Evolutionary conservation across 2,797 vertebrate species (phyloP), one percentile per base, ranked within the genome.

Genomic region (Enteromius unitaeniatus): DNA sequence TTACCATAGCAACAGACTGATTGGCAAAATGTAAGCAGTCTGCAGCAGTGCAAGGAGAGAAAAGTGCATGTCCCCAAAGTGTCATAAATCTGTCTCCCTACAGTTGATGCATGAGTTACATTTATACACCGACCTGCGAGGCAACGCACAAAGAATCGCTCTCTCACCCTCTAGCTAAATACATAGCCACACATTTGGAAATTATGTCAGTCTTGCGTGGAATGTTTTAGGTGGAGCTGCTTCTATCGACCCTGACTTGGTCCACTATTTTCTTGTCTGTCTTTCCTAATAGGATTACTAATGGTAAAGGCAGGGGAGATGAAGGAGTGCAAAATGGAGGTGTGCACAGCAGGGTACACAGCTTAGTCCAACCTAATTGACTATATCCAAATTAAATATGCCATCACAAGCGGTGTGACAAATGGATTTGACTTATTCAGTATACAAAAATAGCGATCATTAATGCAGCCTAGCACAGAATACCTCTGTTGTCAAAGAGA

Each of bases 311-410:
- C 95, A 93, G 95, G 93, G 95, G 90, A 93, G 96, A 96, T 94
- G 95, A 96, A 96, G 95, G 95, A 96, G 96, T 96, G 96, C 96
- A 96, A 96, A 97, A 97, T 97, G 96, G 96, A 97, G 97, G 96
- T 97, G 96, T 96, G 95, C 96, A 91, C 97, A 98, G 97, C 97
- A 97, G 97, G 97, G 95, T 97, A 95, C 94, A 93, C 95, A 97
- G 97, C 97, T 98, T 97, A 97, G 97, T 96, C 95, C 94, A 94
- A 96, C 96, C 98, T 99, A 99, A 99, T 99, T 99, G 98, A 97
- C 96, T 98, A 97, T 96, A 98, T 98, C 97, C 96, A 99, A 98
- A 99, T 99, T 98, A 99, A 99, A 98, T 99, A 99, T 99, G 97
- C 97, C 97, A 97, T 99, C 97, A 99, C 94, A 95, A 95, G 96